Conservation (phyloP, 1,140 invertebrate species). For the Drosophila rufa region DNA sequence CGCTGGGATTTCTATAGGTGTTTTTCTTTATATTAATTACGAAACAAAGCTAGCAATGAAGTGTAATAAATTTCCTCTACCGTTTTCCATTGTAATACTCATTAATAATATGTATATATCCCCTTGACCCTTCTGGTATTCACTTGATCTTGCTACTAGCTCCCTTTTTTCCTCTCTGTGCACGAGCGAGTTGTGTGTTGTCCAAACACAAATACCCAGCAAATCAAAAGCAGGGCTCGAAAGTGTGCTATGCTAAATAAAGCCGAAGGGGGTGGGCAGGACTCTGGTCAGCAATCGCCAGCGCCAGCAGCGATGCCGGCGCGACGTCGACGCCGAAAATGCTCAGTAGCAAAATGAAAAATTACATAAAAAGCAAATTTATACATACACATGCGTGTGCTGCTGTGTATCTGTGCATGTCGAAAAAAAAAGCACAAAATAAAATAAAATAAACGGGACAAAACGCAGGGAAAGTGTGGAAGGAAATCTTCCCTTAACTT, state of each 20-base stretch:
- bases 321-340: conserved; percentile 17
- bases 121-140: no score
- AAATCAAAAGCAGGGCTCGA: conserved; percentile 55
- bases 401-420: conserved; percentile 28
- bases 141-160: no score
- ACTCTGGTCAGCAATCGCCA: conserved; percentile 43
- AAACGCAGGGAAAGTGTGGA: conserved; percentile 42
- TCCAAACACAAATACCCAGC: conserved; percentile 9
- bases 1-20: no score
- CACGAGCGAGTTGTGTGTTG: conserved; percentile 5
- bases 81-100: no score
- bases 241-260: conserved; percentile 62
- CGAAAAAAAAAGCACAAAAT: conserved; percentile 24
- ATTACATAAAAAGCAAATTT: conserved; percentile 79
- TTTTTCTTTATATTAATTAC: no score
- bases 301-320: conserved; percentile 1
- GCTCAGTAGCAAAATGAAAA: conserved; percentile 65
- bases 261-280: conserved; percentile 5
- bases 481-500: conserved; percentile 76
- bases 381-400: conserved; percentile 47
- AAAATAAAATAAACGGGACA: conserved; percentile 33
- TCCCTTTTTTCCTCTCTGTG: not conserved
- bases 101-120: no score
- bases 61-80: no score
- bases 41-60: no score